A percentile compares a stretch with the other conserved stretches of the same genome.
These are phyloP conservation scores for Ptilorrhoa leucosticta DNA, from an alignment of 2,113 vertebrate genomes.

Conservation along the genomic window DNA sequence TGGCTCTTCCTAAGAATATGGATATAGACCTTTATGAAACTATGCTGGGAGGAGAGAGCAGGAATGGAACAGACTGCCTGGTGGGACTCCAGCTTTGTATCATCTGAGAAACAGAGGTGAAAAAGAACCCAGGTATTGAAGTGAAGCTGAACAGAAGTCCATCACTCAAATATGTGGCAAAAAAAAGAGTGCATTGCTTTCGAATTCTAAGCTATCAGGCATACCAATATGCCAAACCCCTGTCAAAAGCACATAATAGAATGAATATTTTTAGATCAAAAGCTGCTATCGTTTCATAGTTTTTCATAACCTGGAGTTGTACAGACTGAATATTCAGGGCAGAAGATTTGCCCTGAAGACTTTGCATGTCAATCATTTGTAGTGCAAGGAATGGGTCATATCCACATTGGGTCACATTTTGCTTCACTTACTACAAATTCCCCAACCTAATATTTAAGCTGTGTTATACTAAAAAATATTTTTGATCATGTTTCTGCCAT, in stretches of 20 bases:
- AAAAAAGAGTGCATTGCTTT: neutral
- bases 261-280: conserved; percentile 16
- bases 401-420: neutral
- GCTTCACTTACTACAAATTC: neutral
- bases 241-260: neutral
- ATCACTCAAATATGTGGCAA: neutral
- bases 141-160: neutral
- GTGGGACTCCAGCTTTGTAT: neutral
- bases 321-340: neutral
- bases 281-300: neutral
- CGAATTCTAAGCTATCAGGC: neutral
- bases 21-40: neutral
- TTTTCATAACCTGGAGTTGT: neutral
- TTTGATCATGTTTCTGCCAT: neutral
- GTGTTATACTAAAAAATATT: neutral
- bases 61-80: neutral
- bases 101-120: neutral
- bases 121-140: neutral
- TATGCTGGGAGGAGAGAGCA: neutral
- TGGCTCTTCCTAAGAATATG: neutral
- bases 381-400: neutral
- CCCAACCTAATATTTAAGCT: neutral
- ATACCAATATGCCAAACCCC: neutral
- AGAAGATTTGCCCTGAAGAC: neutral
- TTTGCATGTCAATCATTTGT: neutral